These are phyloP conservation scores for Glyphotaelius pellucidus DNA, from an alignment of 2,888 invertebrate species.

Conservation along the genomic window DNA sequence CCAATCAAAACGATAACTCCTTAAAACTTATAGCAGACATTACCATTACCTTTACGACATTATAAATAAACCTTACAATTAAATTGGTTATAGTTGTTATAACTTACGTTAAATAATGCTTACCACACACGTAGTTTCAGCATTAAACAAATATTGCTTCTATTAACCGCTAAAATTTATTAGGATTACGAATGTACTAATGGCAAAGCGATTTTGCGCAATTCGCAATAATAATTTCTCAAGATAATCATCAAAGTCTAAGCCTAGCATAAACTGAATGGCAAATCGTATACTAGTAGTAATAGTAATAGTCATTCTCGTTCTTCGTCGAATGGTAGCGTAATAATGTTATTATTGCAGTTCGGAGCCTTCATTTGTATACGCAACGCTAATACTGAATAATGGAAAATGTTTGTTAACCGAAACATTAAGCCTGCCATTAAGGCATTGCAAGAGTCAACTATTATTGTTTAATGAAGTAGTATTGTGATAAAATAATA, in stretches of 20 bases:
- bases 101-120: not conserved
- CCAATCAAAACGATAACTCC: not conserved
- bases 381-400: constrained; percentile 11
- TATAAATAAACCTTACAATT: not conserved
- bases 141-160: not conserved
- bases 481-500: not conserved
- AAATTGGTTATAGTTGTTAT: not conserved
- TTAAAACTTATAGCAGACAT: not conserved
- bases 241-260: not conserved
- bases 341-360: constrained; percentile 7
- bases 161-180: not conserved
- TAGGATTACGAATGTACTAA: not conserved
- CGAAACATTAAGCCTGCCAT: not conserved
- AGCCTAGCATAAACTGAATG: not conserved
- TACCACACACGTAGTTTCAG: not conserved
- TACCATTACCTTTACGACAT: not conserved
- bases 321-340: not conserved
- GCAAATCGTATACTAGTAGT: not conserved
- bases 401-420: constrained; percentile 11
- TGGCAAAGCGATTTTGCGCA: not conserved
- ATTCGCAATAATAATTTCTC: not conserved
- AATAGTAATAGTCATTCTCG: not conserved
- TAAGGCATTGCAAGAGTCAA: not conserved
- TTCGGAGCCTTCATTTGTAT: not conserved
- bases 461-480: not conserved